Percentiles rank a stretch among this genome's conserved stretches.
Conservation (phyloP, 2,113 vertebrate genomes). For the Canis aureus region DNA sequence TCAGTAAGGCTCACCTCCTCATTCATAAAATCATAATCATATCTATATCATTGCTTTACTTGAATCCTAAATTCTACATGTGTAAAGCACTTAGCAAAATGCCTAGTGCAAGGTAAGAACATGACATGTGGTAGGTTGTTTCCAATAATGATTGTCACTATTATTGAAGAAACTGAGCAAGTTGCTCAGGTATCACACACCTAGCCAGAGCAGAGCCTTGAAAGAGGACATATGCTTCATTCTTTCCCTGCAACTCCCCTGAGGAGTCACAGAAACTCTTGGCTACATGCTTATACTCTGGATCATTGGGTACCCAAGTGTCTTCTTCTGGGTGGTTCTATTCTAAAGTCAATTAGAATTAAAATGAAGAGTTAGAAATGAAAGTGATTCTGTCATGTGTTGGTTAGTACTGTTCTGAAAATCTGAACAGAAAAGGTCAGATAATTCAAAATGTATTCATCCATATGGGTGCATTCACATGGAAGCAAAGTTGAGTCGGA, state of each 20-base stretch:
- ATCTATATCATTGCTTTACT: not conserved
- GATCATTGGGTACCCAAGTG: not conserved
- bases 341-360: conserved; percentile 51
- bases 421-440: conserved; percentile 6
- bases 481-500: not conserved
- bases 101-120: not conserved
- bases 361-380: not conserved
- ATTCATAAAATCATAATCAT: not conserved
- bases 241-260: not conserved
- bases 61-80: not conserved
- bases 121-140: not conserved
- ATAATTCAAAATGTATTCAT: not conserved
- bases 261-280: not conserved
- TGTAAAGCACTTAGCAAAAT: not conserved
- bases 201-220: not conserved
- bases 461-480: not conserved
- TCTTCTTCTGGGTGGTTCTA: not conserved
- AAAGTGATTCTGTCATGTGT: not conserved
- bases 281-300: not conserved
- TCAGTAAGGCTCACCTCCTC: not conserved
- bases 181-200: not conserved
- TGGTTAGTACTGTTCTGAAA: not conserved
- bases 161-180: not conserved
- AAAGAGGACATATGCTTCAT: not conserved
- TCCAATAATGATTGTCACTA: not conserved